Conservation (phyloP, 1,140 invertebrate species). For the Caenorhabditis inopinata region DNA sequence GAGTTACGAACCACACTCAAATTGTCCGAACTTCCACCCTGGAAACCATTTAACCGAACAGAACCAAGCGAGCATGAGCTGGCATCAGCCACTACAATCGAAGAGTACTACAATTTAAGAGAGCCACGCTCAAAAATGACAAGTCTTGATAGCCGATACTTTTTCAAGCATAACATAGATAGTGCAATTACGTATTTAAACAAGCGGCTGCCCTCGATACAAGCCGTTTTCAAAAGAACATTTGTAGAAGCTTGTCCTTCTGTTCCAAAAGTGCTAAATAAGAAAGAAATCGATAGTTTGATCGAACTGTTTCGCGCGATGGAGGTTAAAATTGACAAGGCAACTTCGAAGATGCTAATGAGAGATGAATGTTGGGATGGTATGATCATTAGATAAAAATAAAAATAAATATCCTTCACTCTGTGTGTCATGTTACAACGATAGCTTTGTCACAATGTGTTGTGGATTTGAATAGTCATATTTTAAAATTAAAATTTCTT, state of each 20-base stretch:
- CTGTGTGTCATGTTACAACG: too few relatives aligned
- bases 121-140: constrained; percentile 5
- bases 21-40: neutral
- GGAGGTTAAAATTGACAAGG: neutral
- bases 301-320: neutral
- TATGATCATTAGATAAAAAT: neutral
- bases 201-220: neutral
- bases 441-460: too few relatives aligned
- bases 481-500: too few relatives aligned
- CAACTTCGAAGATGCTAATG: neutral
- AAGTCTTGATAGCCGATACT: constrained; percentile 7
- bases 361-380: neutral
- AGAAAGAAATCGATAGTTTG: constrained; percentile 6
- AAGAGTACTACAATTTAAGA: constrained; percentile 20
- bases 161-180: neutral
- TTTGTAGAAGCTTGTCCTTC: neutral
- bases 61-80: constrained; percentile 3
- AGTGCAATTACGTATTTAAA: constrained; percentile 9
- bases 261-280: constrained; percentile 9
- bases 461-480: too few relatives aligned
- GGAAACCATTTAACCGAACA: neutral
- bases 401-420: too few relatives aligned
- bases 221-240: neutral
- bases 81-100: constrained; percentile 6
- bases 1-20: constrained; percentile 5